Evolutionary conservation across 2,113 vertebrate genomes (phyloP).

Genomic region (Lates calcarifer): DNA sequence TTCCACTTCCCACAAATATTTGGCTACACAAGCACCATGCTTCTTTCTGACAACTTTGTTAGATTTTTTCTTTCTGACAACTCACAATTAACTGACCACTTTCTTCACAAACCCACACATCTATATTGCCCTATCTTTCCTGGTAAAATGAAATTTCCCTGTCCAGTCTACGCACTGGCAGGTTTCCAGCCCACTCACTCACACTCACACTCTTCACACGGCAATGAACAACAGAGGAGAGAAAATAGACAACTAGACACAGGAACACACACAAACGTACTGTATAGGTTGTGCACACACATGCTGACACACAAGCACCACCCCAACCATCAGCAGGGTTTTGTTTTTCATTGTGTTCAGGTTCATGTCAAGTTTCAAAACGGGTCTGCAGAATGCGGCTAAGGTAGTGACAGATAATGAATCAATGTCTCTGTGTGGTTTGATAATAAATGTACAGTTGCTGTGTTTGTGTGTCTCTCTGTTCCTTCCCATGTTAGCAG

Average conservation of each 20-base stretch:
- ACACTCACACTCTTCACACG: neutral
- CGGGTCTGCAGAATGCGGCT: neutral
- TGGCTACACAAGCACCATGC: neutral
- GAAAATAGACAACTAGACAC: conserved; percentile 27
- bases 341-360: neutral
- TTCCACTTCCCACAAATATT: conserved; percentile 1
- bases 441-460: neutral
- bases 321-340: neutral
- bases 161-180: conserved; percentile 24
- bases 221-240: conserved; percentile 8
- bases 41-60: too few relatives aligned
- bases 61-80: too few relatives aligned
- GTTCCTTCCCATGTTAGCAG: neutral
- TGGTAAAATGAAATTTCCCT: conserved; percentile 16
- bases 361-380: neutral
- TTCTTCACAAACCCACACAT: conserved; percentile 21
- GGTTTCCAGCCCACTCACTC: conserved; percentile 36
- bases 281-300: neutral
- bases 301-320: neutral
- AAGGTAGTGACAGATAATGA: neutral
- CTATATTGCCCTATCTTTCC: neutral
- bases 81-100: conserved; percentile 15
- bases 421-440: neutral
- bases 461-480: neutral
- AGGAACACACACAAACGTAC: neutral